Evolutionary conservation across 1,140 invertebrate species (phyloP).

Genomic region (Nasonia vitripennis): DNA sequence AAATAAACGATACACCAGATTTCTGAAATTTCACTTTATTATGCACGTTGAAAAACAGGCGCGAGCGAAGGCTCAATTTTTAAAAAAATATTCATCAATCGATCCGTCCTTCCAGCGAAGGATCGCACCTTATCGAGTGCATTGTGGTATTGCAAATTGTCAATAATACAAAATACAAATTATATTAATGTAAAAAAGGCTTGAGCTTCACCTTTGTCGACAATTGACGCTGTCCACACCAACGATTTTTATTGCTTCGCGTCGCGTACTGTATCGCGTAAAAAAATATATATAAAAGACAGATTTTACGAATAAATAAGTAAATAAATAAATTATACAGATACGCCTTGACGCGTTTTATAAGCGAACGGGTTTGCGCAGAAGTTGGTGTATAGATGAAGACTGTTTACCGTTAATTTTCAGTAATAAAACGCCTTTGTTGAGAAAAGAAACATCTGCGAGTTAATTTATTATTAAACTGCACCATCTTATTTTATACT

Average conservation of each 20-base stretch:
- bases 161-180: conserved; percentile 44
- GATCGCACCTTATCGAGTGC: conserved; percentile 20
- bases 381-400: conserved; percentile 35
- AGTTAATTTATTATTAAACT: conserved; percentile 36
- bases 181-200: conserved; percentile 26
- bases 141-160: conserved; percentile 5
- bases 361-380: background rate
- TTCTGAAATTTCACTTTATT: conserved; percentile 47
- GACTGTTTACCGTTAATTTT: conserved; percentile 30
- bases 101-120: conserved; percentile 19
- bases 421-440: conserved; percentile 35
- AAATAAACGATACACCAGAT: background rate
- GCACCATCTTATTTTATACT: conserved; percentile 47
- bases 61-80: conserved; percentile 33
- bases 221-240: conserved; percentile 19
- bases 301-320: conserved; percentile 45
- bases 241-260: conserved; percentile 37
- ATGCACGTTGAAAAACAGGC: conserved; percentile 50
- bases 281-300: conserved; percentile 44
- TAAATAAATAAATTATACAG: conserved; percentile 50
- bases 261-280: conserved; percentile 25
- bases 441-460: conserved; percentile 32
- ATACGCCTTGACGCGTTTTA: conserved; percentile 26
- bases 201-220: conserved; percentile 26
- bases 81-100: conserved; percentile 31